Base-by-base conservation (phyloP, 1,140 invertebrate genomes). In the Leptoteleia sp. region DNA sequence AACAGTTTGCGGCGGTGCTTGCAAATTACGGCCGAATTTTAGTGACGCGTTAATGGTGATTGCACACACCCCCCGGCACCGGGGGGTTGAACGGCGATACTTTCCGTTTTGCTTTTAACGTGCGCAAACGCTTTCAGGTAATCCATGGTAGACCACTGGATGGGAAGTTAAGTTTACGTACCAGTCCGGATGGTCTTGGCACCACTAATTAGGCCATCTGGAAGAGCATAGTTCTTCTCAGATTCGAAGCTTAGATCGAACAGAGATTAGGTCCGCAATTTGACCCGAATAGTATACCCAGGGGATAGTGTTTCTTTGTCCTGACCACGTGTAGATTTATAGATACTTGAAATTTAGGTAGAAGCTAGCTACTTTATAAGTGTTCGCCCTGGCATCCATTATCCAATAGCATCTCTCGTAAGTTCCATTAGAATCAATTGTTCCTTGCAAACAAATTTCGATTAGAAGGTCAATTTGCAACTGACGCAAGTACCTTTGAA, bases 281-380 rank as follows among this genome's bases (percentile, higher is more conserved):
- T n/a, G 16, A 11, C 31, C 17, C 47, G 42, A 4, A 47, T 11
- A 27, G 0, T n/a, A n/a, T n/a, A 13, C 43, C 31, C 43, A 62
- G 45, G 35, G 19, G 3, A 59, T n/a, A n/a, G n/a, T n/a, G 22
- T 27, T 45, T 45, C 40, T 45, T 59, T 59, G 45, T 59, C 17
- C 54, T 22, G 17, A 43, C 2, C 31, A 2, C n/a, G 12, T 8
- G 12, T 12, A 13, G 33, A 38, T 8, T 3, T 6, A n/a, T 37
- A 4, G 4, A 3, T 13, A 8, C 9, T 7, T 4, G 3, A 38
- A 17, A 3, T 15, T 1, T 16, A 38, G 17, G 1, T 38, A 7
- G 13, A 13, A 5, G 17, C 8, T 38, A 16, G 5, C 13, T 38
- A 16, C n/a, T n/a, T 8, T 16, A 3, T 2, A 16, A 38, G 17